Conservation (phyloP, 2,888 invertebrate species). For the Agrochola lota region DNA sequence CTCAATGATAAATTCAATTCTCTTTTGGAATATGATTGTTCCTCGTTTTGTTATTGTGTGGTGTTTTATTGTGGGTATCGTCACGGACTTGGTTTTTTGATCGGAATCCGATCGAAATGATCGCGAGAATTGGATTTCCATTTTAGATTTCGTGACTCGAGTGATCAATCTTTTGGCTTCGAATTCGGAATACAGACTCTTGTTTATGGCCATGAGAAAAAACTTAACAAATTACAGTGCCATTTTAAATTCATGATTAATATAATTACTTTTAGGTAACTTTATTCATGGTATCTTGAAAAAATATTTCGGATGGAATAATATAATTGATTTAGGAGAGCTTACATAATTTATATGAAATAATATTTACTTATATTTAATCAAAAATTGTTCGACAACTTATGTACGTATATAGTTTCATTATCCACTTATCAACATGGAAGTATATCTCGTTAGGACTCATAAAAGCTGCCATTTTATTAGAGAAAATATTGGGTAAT, state of each 20-base stretch:
- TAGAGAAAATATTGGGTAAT: conserved; percentile 6
- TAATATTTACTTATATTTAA: background rate
- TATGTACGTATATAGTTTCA: no score
- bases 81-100: conserved; percentile 89
- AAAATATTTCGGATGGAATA: background rate
- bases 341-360: background rate
- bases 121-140: conserved; percentile 90
- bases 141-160: conserved; percentile 85
- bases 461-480: conserved; percentile 16
- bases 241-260: conserved; percentile 51
- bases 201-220: conserved; percentile 66
- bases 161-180: conserved; percentile 84
- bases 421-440: background rate
- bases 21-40: conserved; percentile 90
- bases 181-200: conserved; percentile 61
- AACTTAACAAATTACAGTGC: conserved; percentile 63
- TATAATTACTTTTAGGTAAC: conserved; percentile 25
- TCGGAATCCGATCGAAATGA: conserved; percentile 88
- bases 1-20: conserved; percentile 90
- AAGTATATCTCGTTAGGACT: background rate
- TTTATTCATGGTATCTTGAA: conserved; percentile 3
- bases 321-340: background rate
- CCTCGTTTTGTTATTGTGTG: conserved; percentile 88
- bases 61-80: conserved; percentile 89
- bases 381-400: background rate